phyloP scores from a whole-genome alignment of 2,888 invertebrate species.

The Heliconius cydno region DNA sequence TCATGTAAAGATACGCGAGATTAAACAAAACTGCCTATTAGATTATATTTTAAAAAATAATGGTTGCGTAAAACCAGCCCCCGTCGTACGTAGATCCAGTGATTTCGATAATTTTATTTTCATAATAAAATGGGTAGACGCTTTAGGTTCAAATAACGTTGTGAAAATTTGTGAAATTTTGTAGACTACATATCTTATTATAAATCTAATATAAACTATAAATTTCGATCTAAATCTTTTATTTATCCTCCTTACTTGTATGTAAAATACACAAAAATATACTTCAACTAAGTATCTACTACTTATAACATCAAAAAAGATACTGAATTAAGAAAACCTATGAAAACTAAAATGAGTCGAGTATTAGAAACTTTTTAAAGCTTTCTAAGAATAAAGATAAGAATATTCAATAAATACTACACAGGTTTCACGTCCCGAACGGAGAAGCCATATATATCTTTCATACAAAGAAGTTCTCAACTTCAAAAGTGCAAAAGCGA shows the following conservation, averaged over 20 bases:
- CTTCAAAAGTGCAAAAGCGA: background rate
- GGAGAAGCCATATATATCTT: conserved; percentile 7
- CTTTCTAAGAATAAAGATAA: conserved; percentile 8
- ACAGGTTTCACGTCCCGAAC: conserved; percentile 13
- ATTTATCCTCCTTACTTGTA: conserved; percentile 54
- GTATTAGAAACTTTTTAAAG: conserved; percentile 8
- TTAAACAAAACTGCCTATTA: conserved; percentile 81
- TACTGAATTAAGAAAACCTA: background rate
- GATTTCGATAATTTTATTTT: conserved; percentile 83
- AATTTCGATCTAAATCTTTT: conserved; percentile 77
- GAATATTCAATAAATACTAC: conserved; percentile 13
- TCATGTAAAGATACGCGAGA: conserved; percentile 77
- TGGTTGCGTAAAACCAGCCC: conserved; percentile 79
- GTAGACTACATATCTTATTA: conserved; percentile 84
- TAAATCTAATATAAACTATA: conserved; percentile 84
- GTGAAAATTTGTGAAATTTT: conserved; percentile 84
- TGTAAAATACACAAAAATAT: background rate
- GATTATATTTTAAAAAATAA: conserved; percentile 83
- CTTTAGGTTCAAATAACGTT: conserved; percentile 84
- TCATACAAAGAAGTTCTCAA: conserved; percentile 9
- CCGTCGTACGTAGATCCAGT: conserved; percentile 78
- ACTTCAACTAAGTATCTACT: background rate
- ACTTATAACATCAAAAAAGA: background rate
- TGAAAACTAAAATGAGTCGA: conserved; percentile 1
- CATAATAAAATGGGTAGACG: conserved; percentile 83